These are phyloP conservation scores for Carassius auratus DNA, from an alignment of 2,113 vertebrate species.

Conservation along the genomic window DNA sequence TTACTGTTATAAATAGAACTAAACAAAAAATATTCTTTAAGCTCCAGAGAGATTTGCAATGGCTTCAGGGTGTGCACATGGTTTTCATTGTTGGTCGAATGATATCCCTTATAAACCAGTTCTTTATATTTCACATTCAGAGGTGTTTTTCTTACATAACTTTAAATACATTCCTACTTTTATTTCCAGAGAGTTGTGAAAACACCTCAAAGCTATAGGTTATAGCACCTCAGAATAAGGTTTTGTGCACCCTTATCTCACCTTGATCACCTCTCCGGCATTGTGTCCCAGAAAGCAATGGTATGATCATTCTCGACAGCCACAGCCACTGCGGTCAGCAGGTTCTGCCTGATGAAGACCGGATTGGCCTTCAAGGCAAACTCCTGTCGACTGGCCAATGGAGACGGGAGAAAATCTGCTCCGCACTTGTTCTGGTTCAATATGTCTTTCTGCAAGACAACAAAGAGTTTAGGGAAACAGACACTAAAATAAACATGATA, in stretches of 20 bases:
- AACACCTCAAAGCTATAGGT: neutral
- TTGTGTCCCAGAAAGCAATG: conserved; percentile 86
- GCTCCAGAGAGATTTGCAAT: neutral
- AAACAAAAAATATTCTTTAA: no score
- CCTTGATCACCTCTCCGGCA: conserved; percentile 84
- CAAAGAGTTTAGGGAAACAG: neutral
- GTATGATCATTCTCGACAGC: conserved; percentile 83
- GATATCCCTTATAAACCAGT: neutral
- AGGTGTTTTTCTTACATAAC: conserved; percentile 16
- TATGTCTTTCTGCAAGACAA: conserved; percentile 57
- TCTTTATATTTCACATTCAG: neutral
- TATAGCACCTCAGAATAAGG: neutral
- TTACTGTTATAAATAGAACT: no score
- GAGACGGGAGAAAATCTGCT: conserved; percentile 90
- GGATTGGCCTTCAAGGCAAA: conserved; percentile 65
- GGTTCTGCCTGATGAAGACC: conserved; percentile 44
- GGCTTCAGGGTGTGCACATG: neutral
- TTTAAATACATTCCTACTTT: neutral
- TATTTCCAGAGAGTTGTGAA: neutral
- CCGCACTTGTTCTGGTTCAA: conserved; percentile 79
- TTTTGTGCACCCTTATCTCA: conserved; percentile 54
- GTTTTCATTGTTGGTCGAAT: neutral
- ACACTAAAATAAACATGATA: neutral
- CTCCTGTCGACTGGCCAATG: conserved; percentile 82
- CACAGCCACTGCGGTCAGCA: conserved; percentile 84